Evolutionary conservation across 2,888 invertebrate genomes (phyloP), one percentile per base, ranked within the genome.

Genomic region (Lasioglossum zephyrum): DNA sequence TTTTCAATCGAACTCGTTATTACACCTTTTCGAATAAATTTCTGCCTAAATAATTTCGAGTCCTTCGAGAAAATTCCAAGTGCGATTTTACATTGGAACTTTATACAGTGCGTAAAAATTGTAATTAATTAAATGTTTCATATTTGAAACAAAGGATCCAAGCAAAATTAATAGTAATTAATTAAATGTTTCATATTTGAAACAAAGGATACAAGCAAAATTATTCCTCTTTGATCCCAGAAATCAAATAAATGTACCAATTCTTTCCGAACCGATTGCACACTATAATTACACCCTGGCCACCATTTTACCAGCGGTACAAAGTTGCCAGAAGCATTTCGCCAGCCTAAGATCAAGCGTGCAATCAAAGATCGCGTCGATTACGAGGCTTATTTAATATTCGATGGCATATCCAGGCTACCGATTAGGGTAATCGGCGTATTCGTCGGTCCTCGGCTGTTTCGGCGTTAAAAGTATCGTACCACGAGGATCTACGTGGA

Each of bases 401-500:
- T 60, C 26, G 60, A 63, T 31, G 60, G 60, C n/a, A n/a, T 16
- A 26, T 63, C 26, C 16, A 5, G 60, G 60, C 60, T 63, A 63
- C 60, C 60, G 60, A 63, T 63, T 63, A 63, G 13, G 31, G 26
- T 63, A 63, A 63, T 63, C 60, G 60, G 60, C 13, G 60, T 5
- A 63, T 63, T 26, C 26, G 13, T 13, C 60, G 60, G 26, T 63
- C 6, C 26, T 26, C 60, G 5, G 60, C 13, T 26, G 53, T 44
- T 39, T 36, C 47, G 22, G 22, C 49, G 31, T 60, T 22, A 36
- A 60, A 49, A 9, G 13, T 57, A 44, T n/a, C 60, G 57, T 53
- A 39, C 69, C 69, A 74, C 74, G 77, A 70, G 66, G 74, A 70
- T 83, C 77, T 49, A 44, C 69, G 8, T 41, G 66, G 41, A 80